Evolutionary conservation across 1,140 invertebrate genomes (phyloP).

Genomic region (Ruditapes philippinarum): DNA sequence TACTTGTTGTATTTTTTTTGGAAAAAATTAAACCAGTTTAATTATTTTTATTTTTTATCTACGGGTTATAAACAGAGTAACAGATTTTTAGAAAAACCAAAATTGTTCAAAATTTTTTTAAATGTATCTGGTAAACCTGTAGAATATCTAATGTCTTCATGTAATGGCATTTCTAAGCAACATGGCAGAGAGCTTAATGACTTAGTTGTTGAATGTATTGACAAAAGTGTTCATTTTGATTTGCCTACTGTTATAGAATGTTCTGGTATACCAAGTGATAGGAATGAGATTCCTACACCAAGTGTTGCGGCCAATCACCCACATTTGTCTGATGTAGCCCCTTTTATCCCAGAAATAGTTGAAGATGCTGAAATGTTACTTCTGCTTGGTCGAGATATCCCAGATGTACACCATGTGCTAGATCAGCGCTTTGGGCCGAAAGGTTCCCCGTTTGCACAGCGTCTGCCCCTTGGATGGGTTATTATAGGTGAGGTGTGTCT

Average conservation of each 20-base stretch:
- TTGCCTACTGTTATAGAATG: constrained; percentile 63
- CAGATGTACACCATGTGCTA: constrained; percentile 63
- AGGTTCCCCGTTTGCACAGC: constrained; percentile 61
- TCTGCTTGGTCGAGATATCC: constrained; percentile 65
- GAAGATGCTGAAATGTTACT: constrained; percentile 28
- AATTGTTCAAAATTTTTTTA: neutral
- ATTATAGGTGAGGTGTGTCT: constrained; percentile 52
- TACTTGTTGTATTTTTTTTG: neutral
- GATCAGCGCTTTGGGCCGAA: constrained; percentile 60
- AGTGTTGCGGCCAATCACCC: constrained; percentile 31
- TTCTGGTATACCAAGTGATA: constrained; percentile 55
- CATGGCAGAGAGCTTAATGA: neutral
- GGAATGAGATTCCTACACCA: constrained; percentile 61
- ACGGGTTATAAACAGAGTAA: constrained; percentile 29
- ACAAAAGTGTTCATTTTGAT: constrained; percentile 13
- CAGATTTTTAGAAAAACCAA: constrained; percentile 33
- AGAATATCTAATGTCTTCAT: constrained; percentile 30
- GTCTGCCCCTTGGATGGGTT: constrained; percentile 54
- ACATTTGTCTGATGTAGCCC: constrained; percentile 11
- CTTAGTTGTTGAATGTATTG: constrained; percentile 7
- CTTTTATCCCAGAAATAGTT: constrained; percentile 39
- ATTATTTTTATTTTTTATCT: neutral
- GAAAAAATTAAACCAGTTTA: neutral
- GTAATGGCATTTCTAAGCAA: constrained; percentile 2
- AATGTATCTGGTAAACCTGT: neutral